These are phyloP conservation scores for Macrotrachela quadricornifera DNA, from an alignment of 1,140 invertebrate genomes.

Conservation along the genomic window DNA sequence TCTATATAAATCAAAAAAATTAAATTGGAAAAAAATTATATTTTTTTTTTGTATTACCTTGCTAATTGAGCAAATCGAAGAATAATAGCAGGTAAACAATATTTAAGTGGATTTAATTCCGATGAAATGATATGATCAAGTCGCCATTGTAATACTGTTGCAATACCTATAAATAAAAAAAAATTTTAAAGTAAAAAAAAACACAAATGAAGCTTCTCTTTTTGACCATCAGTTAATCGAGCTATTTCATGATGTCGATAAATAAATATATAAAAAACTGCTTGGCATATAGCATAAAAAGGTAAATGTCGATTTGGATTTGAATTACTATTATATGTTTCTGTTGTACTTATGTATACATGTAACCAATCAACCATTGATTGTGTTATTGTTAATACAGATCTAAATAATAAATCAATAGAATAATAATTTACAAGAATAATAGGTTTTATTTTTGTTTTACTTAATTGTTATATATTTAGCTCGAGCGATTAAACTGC, in stretches of 20 bases:
- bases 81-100: constrained; percentile 50
- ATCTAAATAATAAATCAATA: constrained; percentile 30
- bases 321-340: constrained; percentile 32
- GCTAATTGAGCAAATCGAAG: constrained; percentile 61
- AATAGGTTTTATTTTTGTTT: constrained; percentile 12
- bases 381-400: constrained; percentile 40
- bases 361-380: constrained; percentile 50
- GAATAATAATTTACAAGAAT: not conserved
- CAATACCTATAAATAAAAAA: not conserved
- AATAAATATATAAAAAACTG: constrained; percentile 65
- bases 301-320: constrained; percentile 47
- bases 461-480: constrained; percentile 45
- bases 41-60: constrained; percentile 25
- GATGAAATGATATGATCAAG: constrained; percentile 52
- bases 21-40: not conserved
- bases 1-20: constrained; percentile 15
- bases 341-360: constrained; percentile 42
- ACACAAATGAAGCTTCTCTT: too few relatives aligned
- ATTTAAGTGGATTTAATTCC: constrained; percentile 57
- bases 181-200: not conserved
- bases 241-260: constrained; percentile 60
- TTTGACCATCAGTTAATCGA: constrained; percentile 36
- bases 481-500: constrained; percentile 48
- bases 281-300: constrained; percentile 70
- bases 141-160: constrained; percentile 1